phyloP scores from a whole-genome alignment of 1,140 invertebrate genomes.

The Harpegnathos saltator region DNA sequence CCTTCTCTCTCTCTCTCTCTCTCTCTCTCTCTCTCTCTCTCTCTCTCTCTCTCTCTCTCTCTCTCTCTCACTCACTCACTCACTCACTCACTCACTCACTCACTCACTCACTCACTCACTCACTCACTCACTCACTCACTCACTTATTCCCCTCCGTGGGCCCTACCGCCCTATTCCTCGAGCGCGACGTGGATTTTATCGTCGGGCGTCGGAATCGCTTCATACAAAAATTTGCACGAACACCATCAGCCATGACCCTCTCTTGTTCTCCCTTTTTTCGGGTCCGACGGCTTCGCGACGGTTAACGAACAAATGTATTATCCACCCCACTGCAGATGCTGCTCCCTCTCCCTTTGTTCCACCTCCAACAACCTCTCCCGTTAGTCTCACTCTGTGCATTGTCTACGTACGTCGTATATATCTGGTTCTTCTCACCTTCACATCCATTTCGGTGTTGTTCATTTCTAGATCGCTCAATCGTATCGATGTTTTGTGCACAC shows the following conservation, averaged over 20 bases:
- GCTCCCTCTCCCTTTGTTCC: conserved; percentile 9
- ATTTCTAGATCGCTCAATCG: conserved; percentile 77
- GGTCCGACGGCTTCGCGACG: conserved; percentile 42
- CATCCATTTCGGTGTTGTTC: conserved; percentile 76
- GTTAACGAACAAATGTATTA: conserved; percentile 82
- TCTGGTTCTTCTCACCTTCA: not conserved
- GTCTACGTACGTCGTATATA: conserved; percentile 6
- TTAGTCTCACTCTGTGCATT: not conserved
- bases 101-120: no score
- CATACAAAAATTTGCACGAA: conserved; percentile 83
- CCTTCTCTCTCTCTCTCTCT: conserved; percentile 44
- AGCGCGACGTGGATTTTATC: conserved; percentile 79
- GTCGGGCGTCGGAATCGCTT: conserved; percentile 81
- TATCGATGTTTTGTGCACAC: not conserved
- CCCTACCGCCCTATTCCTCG: conserved; percentile 30
- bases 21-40: conserved; percentile 39
- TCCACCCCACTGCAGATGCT: conserved; percentile 77
- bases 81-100: no score
- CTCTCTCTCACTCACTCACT: no score
- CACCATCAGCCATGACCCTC: conserved; percentile 63
- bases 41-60: no score
- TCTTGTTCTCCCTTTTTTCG: conserved; percentile 41
- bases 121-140: conserved; percentile 34
- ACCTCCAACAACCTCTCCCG: not conserved
- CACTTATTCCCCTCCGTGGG: no score